Base-by-base conservation (phyloP, 64 coral and sea anemone species). In the Platygyra sinensis region DNA sequence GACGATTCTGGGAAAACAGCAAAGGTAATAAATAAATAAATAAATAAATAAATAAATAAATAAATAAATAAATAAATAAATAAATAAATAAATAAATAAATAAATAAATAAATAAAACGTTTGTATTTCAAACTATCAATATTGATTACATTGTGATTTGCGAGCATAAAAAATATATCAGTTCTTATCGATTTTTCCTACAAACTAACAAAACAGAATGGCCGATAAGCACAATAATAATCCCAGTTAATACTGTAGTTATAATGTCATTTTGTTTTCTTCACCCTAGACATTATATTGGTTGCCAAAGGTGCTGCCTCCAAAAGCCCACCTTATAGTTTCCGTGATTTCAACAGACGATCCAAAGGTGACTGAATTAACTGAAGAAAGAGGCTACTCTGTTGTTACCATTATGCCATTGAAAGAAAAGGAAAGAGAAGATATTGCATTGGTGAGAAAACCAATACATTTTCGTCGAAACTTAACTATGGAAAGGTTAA, bases 1-100 rank as follows among this genome's bases (percentile, higher is more conserved):
- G 82, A 92, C 25, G 81, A 78, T 31, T 22, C 73, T 24, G 90
- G 90, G 72, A 54, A 86, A 76, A 92, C 90, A 30, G 86, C 75
- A 28, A 92, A 92, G 71, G 90, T 92, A 39, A 69, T 69, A n/a
- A 25, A 67, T 39, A 39, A 3, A 39, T 39, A 3, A 3, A 39
- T 39, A 39, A 39, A 39, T 3, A 39, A 38, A 39, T n/a, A n/a
- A n/a, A n/a, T n/a, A n/a, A n/a, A n/a, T n/a, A n/a, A n/a, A n/a
- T n/a, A n/a, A n/a, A n/a, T n/a, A n/a, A n/a, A n/a, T n/a, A n/a
- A n/a, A n/a, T n/a, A n/a, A n/a, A n/a, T n/a, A n/a, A n/a, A n/a
- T n/a, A n/a, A n/a, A n/a, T n/a, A n/a, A n/a, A n/a, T n/a, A n/a
- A n/a, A n/a, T n/a, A n/a, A n/a, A n/a, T n/a, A n/a, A n/a, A n/a